A percentile compares a stretch with the other conserved stretches of the same genome.
Conservation (phyloP, 30 jellyfish, hydroid and myxozoan species). For the Catostylus mosaicus region DNA sequence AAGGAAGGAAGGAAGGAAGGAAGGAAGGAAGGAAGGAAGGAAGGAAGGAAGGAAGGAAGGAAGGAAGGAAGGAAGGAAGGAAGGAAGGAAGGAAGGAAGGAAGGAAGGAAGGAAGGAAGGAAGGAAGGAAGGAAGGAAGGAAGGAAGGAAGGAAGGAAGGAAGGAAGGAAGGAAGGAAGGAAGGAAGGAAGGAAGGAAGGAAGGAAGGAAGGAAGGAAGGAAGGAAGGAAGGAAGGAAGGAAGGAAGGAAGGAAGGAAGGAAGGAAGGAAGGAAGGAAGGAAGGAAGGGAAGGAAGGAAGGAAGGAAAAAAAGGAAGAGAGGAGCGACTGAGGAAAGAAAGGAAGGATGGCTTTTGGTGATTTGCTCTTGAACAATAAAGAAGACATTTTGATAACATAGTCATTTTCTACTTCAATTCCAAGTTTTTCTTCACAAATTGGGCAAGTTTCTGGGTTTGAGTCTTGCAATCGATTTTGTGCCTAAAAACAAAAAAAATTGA, state of each 20-base stretch:
- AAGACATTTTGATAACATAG: too few relatives aligned
- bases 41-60: slow-evolving; percentile 33
- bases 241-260: too few relatives aligned
- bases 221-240: too few relatives aligned
- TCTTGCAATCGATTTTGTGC: slow-evolving; percentile 64
- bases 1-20: slow-evolving; percentile 23
- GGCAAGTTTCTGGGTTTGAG: slow-evolving; percentile 84
- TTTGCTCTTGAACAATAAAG: too few relatives aligned
- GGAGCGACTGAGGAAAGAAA: too few relatives aligned
- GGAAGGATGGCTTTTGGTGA: too few relatives aligned
- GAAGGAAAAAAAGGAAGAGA: too few relatives aligned
- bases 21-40: slow-evolving; percentile 33
- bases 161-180: background rate
- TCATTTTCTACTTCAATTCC: slow-evolving; percentile 89
- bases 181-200: background rate
- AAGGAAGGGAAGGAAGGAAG: too few relatives aligned
- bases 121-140: slow-evolving; percentile 1
- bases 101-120: slow-evolving; percentile 36
- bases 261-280: too few relatives aligned
- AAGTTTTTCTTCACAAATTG: slow-evolving; percentile 69
- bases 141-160: background rate
- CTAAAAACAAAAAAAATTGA: slow-evolving; percentile 22
- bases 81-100: slow-evolving; percentile 29
- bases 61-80: slow-evolving; percentile 33
- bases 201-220: too few relatives aligned